Evolutionary conservation across 2,797 vertebrate species (phyloP).

Genomic region (Sebastes trivittatus): DNA sequence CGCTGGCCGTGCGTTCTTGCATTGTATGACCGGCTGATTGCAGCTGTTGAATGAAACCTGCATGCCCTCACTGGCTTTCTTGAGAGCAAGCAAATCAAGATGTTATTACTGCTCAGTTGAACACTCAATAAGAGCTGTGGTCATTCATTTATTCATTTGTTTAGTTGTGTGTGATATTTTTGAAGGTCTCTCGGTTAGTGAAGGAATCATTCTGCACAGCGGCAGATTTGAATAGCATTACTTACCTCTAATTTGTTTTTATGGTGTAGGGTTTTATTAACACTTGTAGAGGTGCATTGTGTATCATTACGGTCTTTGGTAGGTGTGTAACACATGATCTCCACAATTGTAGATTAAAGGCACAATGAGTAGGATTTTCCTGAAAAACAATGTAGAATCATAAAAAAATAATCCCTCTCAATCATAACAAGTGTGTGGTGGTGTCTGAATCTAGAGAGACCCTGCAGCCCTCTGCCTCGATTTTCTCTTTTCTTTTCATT

Average conservation of each 20-base stretch:
- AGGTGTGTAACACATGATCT: not conserved
- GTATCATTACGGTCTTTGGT: not conserved
- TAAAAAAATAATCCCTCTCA: not conserved
- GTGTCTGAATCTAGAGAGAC: not conserved
- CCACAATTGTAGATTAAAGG: not conserved
- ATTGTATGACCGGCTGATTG: conserved; percentile 28
- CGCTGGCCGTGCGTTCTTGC: not conserved
- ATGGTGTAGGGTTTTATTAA: not conserved
- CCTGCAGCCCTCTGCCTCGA: not conserved
- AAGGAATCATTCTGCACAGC: conserved; percentile 6
- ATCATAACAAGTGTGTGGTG: not conserved
- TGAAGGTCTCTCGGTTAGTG: conserved; percentile 18
- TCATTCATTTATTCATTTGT: conserved; percentile 49
- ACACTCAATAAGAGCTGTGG: conserved; percentile 38
- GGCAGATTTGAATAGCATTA: conserved; percentile 6
- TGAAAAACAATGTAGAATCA: not conserved
- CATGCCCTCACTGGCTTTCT: not conserved
- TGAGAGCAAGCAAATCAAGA: conserved; percentile 37
- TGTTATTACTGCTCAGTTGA: conserved; percentile 54
- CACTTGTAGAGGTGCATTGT: not conserved
- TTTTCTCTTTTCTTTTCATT: not conserved
- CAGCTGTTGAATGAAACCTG: conserved; percentile 47
- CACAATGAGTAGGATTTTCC: not conserved
- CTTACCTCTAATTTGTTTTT: conserved; percentile 19
- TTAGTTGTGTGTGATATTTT: conserved; percentile 28